Evolutionary conservation across 2,888 invertebrate species (phyloP).

Genomic region (Pseudococcus longispinus): DNA sequence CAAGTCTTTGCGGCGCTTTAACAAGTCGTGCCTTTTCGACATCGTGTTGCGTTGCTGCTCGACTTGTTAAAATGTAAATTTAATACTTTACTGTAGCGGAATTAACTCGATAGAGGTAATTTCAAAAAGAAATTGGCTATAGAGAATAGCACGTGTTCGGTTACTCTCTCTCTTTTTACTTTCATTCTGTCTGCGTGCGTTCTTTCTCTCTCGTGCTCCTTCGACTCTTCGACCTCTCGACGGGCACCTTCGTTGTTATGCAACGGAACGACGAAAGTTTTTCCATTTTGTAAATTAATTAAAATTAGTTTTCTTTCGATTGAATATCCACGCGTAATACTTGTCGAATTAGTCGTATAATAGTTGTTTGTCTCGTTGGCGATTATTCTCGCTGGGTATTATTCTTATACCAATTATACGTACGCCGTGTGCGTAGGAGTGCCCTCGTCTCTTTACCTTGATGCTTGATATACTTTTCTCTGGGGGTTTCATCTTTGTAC

Average conservation of each 20-base stretch:
- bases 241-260: neutral
- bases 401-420: neutral
- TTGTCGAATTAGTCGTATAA: constrained; percentile 24
- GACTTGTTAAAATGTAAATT: constrained; percentile 51
- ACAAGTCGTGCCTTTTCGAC: constrained; percentile 2
- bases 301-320: constrained; percentile 39
- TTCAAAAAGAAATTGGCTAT: constrained; percentile 9
- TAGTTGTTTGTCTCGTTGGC: constrained; percentile 25
- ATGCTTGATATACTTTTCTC: neutral
- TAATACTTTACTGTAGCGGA: constrained; percentile 35
- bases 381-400: constrained; percentile 15
- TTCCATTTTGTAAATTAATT: constrained; percentile 44
- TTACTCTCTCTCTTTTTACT: neutral
- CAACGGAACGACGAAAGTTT: constrained; percentile 30
- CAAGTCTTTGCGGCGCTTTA: neutral
- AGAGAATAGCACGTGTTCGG: constrained; percentile 23
- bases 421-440: neutral
- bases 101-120: constrained; percentile 50
- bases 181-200: neutral
- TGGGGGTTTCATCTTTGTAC: neutral
- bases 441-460: neutral
- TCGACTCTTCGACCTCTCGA: neutral
- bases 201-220: neutral
- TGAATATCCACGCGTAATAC: constrained; percentile 33
- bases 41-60: neutral